These are phyloP conservation scores for Haplochromis burtoni DNA, from an alignment of 2,113 vertebrate genomes.

Conservation along the genomic window DNA sequence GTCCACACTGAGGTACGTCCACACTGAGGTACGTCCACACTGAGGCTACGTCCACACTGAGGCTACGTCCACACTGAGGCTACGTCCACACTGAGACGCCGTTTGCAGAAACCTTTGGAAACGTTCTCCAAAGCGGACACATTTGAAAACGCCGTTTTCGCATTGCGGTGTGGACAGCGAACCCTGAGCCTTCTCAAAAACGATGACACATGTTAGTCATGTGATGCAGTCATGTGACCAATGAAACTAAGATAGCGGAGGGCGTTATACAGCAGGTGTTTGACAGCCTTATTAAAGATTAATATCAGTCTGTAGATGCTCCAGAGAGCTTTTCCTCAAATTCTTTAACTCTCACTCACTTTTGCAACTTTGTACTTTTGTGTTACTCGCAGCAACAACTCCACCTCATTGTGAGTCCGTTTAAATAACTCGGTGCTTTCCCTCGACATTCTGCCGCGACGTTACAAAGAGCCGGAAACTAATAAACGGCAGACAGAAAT, in stretches of 20 bases:
- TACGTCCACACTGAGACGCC: fast-evolving
- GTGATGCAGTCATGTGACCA: background rate
- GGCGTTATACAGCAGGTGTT: fast-evolving
- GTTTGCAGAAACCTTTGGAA: background rate
- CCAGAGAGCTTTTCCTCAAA: fast-evolving
- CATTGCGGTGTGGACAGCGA: fast-evolving
- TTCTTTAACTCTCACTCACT: fast-evolving
- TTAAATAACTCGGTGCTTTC: fast-evolving
- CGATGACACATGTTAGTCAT: background rate
- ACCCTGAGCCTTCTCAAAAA: background rate
- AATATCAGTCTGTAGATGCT: fast-evolving
- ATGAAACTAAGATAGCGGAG: fast-evolving
- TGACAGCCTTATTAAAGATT: background rate
- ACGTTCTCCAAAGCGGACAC: fast-evolving
- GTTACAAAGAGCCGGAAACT: fast-evolving
- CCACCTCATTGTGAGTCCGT: fast-evolving
- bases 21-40: too few relatives aligned
- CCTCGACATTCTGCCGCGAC: fast-evolving
- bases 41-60: too few relatives aligned
- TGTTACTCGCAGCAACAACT: background rate
- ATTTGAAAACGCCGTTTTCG: fast-evolving
- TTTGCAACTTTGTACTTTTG: background rate
- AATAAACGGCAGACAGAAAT: fast-evolving
- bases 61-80: fast-evolving
- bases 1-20: too few relatives aligned